Evolutionary conservation across 2,888 invertebrate species (phyloP).

Genomic region (Caenorhabditis sulstoni): DNA sequence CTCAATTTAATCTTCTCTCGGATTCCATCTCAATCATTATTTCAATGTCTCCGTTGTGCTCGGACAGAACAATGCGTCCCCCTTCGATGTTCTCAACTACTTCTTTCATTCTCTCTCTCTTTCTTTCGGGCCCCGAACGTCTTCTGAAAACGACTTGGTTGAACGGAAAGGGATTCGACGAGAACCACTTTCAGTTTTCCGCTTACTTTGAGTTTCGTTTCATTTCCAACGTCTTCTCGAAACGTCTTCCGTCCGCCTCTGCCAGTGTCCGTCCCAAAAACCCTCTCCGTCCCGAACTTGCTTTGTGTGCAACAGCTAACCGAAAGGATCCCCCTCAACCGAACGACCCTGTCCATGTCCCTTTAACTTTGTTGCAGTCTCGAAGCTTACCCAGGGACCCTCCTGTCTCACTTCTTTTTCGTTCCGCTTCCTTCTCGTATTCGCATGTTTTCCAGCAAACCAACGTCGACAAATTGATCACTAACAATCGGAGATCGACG

Average conservation of each 20-base stretch:
- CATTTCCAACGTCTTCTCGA: constrained; percentile 6
- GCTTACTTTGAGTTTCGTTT: constrained; percentile 9
- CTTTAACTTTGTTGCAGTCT: constrained; percentile 41
- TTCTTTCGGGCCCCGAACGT: constrained; percentile 8
- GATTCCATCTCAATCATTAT: not conserved
- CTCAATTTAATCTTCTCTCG: not conserved
- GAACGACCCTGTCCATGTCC: constrained; percentile 8
- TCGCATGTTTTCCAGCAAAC: constrained; percentile 70
- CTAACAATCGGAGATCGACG: constrained; percentile 72
- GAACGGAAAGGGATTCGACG: not conserved
- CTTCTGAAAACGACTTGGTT: constrained; percentile 8
- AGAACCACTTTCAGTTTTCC: constrained; percentile 27
- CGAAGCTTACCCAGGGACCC: constrained; percentile 19
- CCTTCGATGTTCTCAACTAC: not conserved
- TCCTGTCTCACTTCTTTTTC: constrained; percentile 6
- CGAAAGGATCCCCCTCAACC: not conserved
- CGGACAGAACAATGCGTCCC: constrained; percentile 14
- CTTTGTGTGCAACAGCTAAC: constrained; percentile 45
- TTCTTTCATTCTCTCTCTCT: constrained; percentile 7
- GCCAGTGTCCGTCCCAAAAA: constrained; percentile 10
- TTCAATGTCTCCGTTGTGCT: constrained; percentile 44
- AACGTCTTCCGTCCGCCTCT: constrained; percentile 4
- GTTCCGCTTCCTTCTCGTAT: not conserved
- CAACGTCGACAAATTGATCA: constrained; percentile 79
- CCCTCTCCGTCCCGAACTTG: constrained; percentile 9